Conservation (phyloP, 2,797 vertebrate species). For the Galaxias olidus region DNA sequence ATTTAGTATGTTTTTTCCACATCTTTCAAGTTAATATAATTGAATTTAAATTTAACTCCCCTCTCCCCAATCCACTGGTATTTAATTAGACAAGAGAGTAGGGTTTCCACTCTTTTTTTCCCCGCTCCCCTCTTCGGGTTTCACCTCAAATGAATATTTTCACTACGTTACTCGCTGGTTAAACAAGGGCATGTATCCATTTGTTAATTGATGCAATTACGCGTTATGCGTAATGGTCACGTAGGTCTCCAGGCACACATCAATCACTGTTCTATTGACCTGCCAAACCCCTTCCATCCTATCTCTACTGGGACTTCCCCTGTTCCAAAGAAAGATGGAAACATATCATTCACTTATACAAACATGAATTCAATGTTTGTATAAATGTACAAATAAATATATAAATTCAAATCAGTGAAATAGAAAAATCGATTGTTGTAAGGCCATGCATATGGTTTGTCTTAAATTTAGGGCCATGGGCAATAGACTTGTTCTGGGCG, state of each 20-base stretch:
- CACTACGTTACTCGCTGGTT: conserved; percentile 75
- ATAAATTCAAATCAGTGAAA: not conserved
- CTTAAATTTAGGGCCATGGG: conserved; percentile 5
- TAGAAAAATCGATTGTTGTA: too few relatives aligned
- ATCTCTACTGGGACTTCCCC: conserved; percentile 67
- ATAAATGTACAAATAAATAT: not conserved
- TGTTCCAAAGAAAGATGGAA: conserved; percentile 72
- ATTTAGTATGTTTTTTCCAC: conserved; percentile 61
- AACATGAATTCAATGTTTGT: not conserved
- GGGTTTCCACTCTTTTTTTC: conserved; percentile 62
- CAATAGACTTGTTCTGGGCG: too few relatives aligned
- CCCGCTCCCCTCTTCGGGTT: conserved; percentile 63
- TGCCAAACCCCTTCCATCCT: conserved; percentile 70
- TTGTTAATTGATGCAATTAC: conserved; percentile 93
- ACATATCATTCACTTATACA: conserved; percentile 69
- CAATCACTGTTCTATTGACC: conserved; percentile 84
- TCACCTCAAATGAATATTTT: conserved; percentile 77
- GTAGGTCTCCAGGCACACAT: conserved; percentile 81
- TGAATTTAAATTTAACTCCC: conserved; percentile 79
- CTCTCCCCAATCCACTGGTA: conserved; percentile 65
- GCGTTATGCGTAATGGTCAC: conserved; percentile 78
- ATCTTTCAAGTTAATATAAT: conserved; percentile 70
- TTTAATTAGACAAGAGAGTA: conserved; percentile 75
- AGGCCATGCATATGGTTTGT: conserved; percentile 4
- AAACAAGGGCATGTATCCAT: conserved; percentile 84